A percentile compares a stretch with the other conserved stretches of the same genome.
These are phyloP conservation scores for Orbicella faveolata DNA, from an alignment of 64 coral and sea anemone genomes.

Conservation along the genomic window DNA sequence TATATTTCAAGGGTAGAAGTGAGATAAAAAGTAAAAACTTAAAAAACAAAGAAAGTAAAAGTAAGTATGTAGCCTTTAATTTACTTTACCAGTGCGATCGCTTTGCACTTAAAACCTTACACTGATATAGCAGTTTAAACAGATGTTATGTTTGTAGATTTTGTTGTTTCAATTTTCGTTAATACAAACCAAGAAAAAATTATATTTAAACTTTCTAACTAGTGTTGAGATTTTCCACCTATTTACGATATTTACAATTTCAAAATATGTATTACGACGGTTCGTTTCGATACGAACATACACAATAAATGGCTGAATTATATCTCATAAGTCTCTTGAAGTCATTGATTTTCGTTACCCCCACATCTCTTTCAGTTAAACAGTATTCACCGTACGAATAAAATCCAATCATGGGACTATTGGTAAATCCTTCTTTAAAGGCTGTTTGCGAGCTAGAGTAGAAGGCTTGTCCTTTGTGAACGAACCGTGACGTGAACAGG, in stretches of 20 bases:
- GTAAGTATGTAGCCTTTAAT: too few relatives aligned
- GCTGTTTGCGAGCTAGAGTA: conserved; percentile 87
- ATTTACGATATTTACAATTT: too few relatives aligned
- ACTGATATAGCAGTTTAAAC: not conserved
- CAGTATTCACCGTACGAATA: conserved; percentile 99
- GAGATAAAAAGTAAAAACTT: too few relatives aligned
- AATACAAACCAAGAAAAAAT: too few relatives aligned
- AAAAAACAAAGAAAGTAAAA: too few relatives aligned
- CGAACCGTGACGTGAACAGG: conserved; percentile 92
- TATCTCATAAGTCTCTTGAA: conserved; percentile 90
- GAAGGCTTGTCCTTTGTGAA: conserved; percentile 92
- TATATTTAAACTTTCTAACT: not conserved
- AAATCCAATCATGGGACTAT: conserved; percentile 69
- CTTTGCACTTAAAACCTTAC: not conserved
- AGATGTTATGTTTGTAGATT: too few relatives aligned
- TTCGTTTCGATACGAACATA: conserved; percentile 49
- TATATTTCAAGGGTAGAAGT: too few relatives aligned
- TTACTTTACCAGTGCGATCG: not conserved
- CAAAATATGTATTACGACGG: not conserved
- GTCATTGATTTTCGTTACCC: conserved; percentile 55
- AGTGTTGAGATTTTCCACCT: too few relatives aligned
- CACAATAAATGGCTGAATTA: conserved; percentile 87
- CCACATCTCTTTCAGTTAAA: conserved; percentile 64
- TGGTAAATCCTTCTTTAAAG: conserved; percentile 68
- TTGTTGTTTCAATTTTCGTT: too few relatives aligned